phyloP scores from a whole-genome alignment of 2,797 vertebrate genomes.

The Staurois parvus region DNA sequence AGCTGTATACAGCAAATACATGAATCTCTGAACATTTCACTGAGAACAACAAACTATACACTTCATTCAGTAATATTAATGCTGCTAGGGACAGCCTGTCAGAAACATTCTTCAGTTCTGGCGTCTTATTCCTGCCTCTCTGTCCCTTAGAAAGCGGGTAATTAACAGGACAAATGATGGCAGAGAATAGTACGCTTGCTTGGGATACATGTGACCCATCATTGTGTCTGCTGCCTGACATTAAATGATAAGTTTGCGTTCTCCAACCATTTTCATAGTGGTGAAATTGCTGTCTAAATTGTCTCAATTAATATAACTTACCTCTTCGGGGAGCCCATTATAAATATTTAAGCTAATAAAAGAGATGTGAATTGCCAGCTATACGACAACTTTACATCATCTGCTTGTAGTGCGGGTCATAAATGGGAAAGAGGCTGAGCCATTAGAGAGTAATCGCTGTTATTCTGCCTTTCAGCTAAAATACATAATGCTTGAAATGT shows the following conservation, averaged over 20 bases:
- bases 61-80: constrained; percentile 61
- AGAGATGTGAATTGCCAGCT: constrained; percentile 19
- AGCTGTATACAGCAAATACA: constrained; percentile 57
- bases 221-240: background rate
- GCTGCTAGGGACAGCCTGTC: constrained; percentile 51
- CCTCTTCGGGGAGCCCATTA: constrained; percentile 24
- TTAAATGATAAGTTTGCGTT: background rate
- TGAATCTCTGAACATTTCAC: constrained; percentile 17
- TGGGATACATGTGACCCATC: constrained; percentile 1
- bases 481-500: background rate
- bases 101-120: constrained; percentile 43
- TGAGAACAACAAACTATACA: constrained; percentile 48
- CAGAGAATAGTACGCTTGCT: background rate
- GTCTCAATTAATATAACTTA: constrained; percentile 38
- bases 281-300: constrained; percentile 40
- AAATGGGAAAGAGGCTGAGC: background rate
- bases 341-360: constrained; percentile 23
- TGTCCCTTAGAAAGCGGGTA: background rate
- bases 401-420: background rate
- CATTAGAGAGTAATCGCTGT: constrained; percentile 6
- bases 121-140: background rate
- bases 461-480: constrained; percentile 8
- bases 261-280: constrained; percentile 35
- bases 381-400: background rate
- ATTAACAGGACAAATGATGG: constrained; percentile 11